These are phyloP conservation scores for Darevskia mixta DNA, from an alignment of 2,797 vertebrate genomes.

Conservation along the genomic window DNA sequence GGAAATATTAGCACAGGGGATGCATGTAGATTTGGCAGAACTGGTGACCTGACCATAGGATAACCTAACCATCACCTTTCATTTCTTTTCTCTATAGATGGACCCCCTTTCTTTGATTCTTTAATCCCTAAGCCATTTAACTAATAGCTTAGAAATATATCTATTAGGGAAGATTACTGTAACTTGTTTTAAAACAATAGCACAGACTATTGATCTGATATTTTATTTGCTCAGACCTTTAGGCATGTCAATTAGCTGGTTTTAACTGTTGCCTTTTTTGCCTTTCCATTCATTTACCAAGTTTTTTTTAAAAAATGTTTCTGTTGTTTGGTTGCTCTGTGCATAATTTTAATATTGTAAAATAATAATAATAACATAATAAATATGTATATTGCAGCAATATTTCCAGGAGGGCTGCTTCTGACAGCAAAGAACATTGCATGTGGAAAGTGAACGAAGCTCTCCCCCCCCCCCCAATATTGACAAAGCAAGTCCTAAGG, in stretches of 20 bases:
- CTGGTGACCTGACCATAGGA: neutral
- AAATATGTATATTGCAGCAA: neutral
- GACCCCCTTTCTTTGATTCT: neutral
- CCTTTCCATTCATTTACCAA: neutral
- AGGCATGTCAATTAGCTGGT: neutral
- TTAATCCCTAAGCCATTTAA: neutral
- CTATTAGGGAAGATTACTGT: neutral
- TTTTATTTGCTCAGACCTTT: neutral
- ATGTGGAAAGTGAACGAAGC: neutral
- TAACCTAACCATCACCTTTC: neutral
- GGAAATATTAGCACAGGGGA: neutral
- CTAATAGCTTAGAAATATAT: neutral
- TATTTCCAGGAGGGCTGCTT: neutral
- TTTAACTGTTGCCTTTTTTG: neutral
- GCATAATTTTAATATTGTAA: neutral
- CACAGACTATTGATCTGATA: neutral
- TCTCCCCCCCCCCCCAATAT: neutral
- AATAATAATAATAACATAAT: slow-evolving; percentile 24
- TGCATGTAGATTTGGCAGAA: neutral
- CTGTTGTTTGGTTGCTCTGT: neutral
- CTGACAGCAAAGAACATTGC: neutral
- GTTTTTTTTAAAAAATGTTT: neutral
- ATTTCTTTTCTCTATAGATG: neutral
- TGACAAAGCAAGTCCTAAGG: neutral
- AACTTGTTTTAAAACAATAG: neutral